These are phyloP conservation scores for Oceanodroma tethys DNA, from an alignment of 2,113 vertebrate genomes.

Conservation along the genomic window DNA sequence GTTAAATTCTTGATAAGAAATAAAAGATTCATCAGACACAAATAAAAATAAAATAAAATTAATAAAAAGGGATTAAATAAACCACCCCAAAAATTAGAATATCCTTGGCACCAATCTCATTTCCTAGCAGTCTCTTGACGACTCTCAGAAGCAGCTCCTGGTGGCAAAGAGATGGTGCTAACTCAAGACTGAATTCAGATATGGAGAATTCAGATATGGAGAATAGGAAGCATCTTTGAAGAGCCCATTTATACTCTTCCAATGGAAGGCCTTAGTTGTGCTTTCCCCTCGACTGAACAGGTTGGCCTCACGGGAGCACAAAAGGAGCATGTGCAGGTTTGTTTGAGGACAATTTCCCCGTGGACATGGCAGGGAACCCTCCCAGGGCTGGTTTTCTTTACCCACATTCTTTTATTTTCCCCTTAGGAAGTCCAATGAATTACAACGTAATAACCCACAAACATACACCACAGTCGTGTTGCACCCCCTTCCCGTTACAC, in stretches of 20 bases:
- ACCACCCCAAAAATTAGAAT: not conserved
- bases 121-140: not conserved
- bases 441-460: not conserved
- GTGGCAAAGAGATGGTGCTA: not conserved
- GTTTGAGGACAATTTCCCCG: not conserved
- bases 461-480: rapidly evolving
- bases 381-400: not conserved
- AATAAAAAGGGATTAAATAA: not conserved
- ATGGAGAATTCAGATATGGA: not conserved
- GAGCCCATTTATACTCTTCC: not conserved
- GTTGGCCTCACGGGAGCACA: rapidly evolving
- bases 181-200: not conserved
- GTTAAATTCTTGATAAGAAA: not conserved
- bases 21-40: not conserved
- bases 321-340: rapidly evolving
- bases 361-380: not conserved
- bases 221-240: not conserved
- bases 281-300: not conserved
- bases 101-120: not conserved
- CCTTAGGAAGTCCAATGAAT: not conserved
- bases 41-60: not conserved
- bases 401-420: not conserved
- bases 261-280: not conserved
- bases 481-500: not conserved
- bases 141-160: not conserved